Evolutionary conservation across 2,797 vertebrate genomes (phyloP).

Genomic region (Gorsachius magnificus): DNA sequence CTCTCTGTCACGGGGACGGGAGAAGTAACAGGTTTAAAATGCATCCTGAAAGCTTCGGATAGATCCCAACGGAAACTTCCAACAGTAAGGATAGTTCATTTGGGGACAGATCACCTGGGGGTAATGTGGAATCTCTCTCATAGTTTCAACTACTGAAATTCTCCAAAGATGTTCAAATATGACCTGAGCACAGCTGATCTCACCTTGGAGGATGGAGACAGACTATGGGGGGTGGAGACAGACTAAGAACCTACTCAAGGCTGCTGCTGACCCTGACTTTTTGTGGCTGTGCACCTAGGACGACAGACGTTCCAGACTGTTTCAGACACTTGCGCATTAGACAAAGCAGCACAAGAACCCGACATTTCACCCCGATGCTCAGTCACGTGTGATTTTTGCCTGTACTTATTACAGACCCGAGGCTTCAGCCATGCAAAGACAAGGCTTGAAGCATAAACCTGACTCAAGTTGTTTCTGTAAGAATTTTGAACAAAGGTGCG

Average conservation of each 20-base stretch:
- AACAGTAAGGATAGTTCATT: background rate
- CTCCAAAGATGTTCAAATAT: background rate
- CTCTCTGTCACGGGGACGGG: background rate
- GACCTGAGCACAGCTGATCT: background rate
- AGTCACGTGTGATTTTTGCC: fast-evolving
- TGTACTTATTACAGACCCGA: background rate
- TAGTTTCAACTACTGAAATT: background rate
- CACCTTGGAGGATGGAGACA: background rate
- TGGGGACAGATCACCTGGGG: background rate
- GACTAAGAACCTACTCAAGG: background rate
- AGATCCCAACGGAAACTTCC: background rate
- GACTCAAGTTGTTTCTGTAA: background rate
- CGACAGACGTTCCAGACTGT: background rate
- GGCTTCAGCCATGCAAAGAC: background rate
- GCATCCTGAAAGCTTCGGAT: background rate
- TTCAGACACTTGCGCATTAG: background rate
- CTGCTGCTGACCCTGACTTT: background rate
- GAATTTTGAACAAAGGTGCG: background rate
- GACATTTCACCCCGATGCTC: background rate
- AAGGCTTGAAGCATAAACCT: background rate
- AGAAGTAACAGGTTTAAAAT: background rate
- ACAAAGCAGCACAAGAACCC: background rate
- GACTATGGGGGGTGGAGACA: background rate
- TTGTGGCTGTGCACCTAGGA: background rate
- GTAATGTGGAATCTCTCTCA: background rate